Evolutionary conservation across 2,888 invertebrate species (phyloP), one percentile per base, ranked within the genome.

Genomic region (Stramonita haemastoma): DNA sequence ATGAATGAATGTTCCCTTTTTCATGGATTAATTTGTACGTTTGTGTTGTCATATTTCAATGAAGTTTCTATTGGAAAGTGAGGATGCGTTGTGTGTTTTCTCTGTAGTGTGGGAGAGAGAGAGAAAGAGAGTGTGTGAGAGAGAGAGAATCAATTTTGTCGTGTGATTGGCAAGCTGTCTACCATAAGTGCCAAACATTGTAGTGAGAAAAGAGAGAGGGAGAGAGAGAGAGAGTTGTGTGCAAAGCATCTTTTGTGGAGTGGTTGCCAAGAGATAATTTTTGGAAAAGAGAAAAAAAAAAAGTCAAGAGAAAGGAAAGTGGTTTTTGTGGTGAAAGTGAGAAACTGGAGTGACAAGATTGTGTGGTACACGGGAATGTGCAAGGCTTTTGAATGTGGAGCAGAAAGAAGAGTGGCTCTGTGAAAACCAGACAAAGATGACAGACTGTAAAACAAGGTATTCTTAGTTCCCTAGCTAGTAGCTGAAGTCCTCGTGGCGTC

Each of bases 231-330:
- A 26, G 26, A 26, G 29, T 81, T 29, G 77, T 87, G 79, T 15
- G 57, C 79, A 87, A 73, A 79, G 87, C 77, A 77, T 32, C 19
- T 87, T 79, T 57, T 81, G 66, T 15, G 36, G 88, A 32, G 70
- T 88, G 83, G 88, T 83, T 57, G 83, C 84, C 86, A 57, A 57
- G 86, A 86, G 86, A 15, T 17, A 66, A 66, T 86, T 2, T 15
- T 34, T 34, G 32, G 8, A 32, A 26, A 32, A 86, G 34, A 66
- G 32, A 29, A 85, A 83, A 66, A 46, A 34, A 6, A 46, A 83
- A 83, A 83, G 46, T 11, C 11, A 26, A 85, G 57, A 85, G 81
- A 34, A 36, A 81, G 60, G 34, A 46, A 46, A 73, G 36, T 57
- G 22, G 81, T 60, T 56, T 29, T 66, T 83, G 84, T 46, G 32